These are phyloP conservation scores for Alviniconcha strummeri DNA, from an alignment of 2,888 invertebrate genomes.

Conservation along the genomic window DNA sequence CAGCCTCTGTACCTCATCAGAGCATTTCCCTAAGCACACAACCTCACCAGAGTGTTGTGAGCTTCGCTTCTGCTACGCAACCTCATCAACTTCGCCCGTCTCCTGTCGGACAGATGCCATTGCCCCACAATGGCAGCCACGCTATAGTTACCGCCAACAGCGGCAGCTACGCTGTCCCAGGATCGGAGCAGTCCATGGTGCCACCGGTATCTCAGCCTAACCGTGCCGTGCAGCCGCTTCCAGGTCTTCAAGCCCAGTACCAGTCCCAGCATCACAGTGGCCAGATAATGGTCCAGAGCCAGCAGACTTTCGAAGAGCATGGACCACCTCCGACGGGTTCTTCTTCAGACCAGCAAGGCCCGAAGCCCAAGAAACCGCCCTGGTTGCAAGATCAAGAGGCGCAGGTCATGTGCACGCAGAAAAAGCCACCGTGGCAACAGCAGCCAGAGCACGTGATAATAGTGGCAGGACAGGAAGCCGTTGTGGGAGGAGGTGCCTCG, in stretches of 20 bases:
- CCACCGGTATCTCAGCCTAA: neutral
- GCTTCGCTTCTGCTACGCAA: no score
- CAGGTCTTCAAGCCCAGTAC: neutral
- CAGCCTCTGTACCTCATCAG: neutral
- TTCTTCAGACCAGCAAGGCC: neutral
- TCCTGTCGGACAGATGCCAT: neutral
- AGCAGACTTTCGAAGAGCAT: neutral
- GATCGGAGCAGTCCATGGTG: neutral
- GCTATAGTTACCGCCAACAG: neutral
- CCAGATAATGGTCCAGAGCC: neutral
- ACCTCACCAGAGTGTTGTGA: neutral
- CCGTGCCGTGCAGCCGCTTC: neutral
- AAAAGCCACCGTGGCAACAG: slow-evolving; percentile 9
- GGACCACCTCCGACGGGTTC: neutral
- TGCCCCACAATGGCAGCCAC: neutral
- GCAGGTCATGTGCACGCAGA: neutral
- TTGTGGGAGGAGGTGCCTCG: neutral
- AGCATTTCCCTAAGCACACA: neutral
- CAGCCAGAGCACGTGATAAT: neutral
- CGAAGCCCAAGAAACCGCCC: neutral
- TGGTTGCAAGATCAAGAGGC: slow-evolving; percentile 3
- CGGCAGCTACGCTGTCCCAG: neutral
- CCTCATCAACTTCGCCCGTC: neutral
- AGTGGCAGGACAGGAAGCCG: neutral
- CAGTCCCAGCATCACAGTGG: neutral